These are phyloP conservation scores for Myopa tessellatipennis DNA, from an alignment of 2,888 invertebrate genomes.

Conservation along the genomic window DNA sequence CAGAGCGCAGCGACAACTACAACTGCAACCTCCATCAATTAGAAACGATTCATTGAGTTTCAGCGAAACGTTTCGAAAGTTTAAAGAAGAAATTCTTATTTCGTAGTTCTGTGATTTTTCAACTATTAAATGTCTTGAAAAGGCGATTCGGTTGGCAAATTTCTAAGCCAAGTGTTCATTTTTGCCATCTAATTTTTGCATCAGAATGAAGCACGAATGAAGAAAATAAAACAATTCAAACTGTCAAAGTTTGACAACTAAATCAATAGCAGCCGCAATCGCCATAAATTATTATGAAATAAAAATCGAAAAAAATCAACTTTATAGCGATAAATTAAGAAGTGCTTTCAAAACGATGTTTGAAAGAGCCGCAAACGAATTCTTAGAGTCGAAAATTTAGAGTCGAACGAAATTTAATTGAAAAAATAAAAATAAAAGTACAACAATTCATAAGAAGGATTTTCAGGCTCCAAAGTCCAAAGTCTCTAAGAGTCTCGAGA, in stretches of 20 bases:
- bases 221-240: neutral
- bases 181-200: neutral
- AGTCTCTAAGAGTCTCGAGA: too few relatives aligned
- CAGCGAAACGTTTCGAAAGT: slow-evolving; percentile 20
- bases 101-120: neutral
- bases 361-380: too few relatives aligned
- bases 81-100: neutral
- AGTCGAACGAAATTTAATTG: too few relatives aligned
- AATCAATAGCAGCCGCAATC: neutral
- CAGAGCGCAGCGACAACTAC: neutral
- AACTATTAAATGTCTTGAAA: neutral
- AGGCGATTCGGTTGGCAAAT: neutral
- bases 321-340: too few relatives aligned
- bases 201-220: neutral
- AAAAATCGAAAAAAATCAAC: too few relatives aligned
- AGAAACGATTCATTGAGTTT: slow-evolving; percentile 18
- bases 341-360: too few relatives aligned
- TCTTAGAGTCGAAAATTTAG: too few relatives aligned
- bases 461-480: too few relatives aligned
- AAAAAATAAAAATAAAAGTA: too few relatives aligned
- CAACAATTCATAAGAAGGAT: too few relatives aligned
- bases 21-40: slow-evolving; percentile 25
- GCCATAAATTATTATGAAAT: neutral
- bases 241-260: slow-evolving; percentile 25
- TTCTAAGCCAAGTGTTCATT: neutral